A percentile compares a stretch with the other conserved stretches of the same genome.
Evolutionary conservation across 2,797 vertebrate genomes (phyloP).

Genomic region (Phataginus tricuspis): DNA sequence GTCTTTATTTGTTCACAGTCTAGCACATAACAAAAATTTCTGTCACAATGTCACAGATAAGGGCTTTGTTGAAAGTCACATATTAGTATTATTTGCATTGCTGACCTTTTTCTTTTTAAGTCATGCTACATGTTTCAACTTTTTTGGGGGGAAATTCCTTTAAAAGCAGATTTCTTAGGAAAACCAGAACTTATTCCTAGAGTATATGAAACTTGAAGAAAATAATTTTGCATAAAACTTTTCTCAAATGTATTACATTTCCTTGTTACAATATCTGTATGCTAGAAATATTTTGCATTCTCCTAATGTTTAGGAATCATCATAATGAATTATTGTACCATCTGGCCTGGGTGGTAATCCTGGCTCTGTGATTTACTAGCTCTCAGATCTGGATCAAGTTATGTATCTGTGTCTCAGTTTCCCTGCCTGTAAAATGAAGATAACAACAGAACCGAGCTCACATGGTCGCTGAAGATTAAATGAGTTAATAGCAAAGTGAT

Average conservation of each 20-base stretch:
- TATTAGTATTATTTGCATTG: neutral
- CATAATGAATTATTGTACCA: neutral
- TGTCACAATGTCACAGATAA: no score
- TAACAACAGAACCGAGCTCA: neutral
- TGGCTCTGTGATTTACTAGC: neutral
- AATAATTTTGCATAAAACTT: neutral
- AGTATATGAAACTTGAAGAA: neutral
- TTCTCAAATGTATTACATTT: neutral
- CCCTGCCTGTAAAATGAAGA: neutral
- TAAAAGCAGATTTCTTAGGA: neutral
- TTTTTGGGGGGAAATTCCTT: neutral
- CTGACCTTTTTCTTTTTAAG: conserved; percentile 5
- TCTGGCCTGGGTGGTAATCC: neutral
- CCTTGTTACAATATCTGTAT: neutral
- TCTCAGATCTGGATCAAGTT: neutral
- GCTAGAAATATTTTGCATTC: neutral
- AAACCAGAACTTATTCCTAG: neutral
- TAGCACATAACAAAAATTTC: accelerated
- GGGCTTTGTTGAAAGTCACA: neutral
- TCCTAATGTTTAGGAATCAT: neutral
- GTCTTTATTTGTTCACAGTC: neutral
- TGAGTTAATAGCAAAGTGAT: neutral
- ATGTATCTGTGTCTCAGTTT: neutral
- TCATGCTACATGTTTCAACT: neutral
- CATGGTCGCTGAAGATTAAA: neutral